Percentiles rank a stretch among this genome's conserved stretches.
Conservation (phyloP, 2,888 invertebrate species). For the Tridacna crocea region DNA sequence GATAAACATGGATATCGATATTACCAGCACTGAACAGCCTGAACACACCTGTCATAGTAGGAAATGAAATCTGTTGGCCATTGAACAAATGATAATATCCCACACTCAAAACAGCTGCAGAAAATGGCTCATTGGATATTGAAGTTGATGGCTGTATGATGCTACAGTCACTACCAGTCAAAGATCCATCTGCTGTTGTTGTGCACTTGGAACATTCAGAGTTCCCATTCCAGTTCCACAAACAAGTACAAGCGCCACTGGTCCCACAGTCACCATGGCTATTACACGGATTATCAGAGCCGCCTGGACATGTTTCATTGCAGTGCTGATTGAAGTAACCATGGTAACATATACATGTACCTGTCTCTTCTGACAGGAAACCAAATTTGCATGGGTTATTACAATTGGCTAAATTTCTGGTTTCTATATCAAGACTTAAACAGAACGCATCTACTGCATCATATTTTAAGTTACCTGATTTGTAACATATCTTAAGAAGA, state of each 20-base stretch:
- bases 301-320: conserved; percentile 66
- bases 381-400: conserved; percentile 63
- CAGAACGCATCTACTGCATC: conserved; percentile 36
- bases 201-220: conserved; percentile 61
- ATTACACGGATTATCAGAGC: conserved; percentile 66
- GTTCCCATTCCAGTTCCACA: conserved; percentile 70
- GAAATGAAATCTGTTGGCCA: conserved; percentile 61
- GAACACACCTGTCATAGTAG: conserved; percentile 58
- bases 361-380: conserved; percentile 8
- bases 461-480: conserved; percentile 30
- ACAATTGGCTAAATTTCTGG: conserved; percentile 58
- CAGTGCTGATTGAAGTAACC: conserved; percentile 50
- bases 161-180: conserved; percentile 67
- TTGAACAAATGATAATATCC: conserved; percentile 67
- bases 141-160: conserved; percentile 50
- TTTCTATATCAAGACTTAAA: conserved; percentile 15
- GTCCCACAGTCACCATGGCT: conserved; percentile 63
- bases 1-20: conserved; percentile 64
- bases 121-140: conserved; percentile 30
- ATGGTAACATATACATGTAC: no score
- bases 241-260: conserved; percentile 66
- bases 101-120: conserved; percentile 64
- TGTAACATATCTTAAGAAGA: conserved; percentile 53
- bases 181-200: conserved; percentile 20
- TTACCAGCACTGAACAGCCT: conserved; percentile 44